Percentiles rank a stretch among this genome's conserved stretches.
phyloP scores from a whole-genome alignment of 1,140 invertebrate genomes.

The Glossosoma conforme region DNA sequence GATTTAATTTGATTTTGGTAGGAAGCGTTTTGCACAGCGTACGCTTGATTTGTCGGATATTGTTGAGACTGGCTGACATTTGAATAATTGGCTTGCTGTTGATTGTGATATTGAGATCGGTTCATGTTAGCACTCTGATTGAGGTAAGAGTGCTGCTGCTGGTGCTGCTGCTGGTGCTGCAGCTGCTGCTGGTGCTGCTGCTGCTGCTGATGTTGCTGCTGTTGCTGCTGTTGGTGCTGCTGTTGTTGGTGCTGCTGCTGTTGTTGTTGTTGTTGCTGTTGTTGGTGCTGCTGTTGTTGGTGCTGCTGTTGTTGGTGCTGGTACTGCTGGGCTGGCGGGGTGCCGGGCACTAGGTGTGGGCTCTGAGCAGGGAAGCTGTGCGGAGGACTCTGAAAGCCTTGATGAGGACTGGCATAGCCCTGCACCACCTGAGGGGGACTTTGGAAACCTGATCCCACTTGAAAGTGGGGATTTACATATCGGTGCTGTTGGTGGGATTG shows the following conservation, averaged over 20 bases:
- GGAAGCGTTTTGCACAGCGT: constrained; percentile 10
- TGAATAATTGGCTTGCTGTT: constrained; percentile 6
- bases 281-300: constrained; percentile 4
- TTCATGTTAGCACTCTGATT: constrained; percentile 5
- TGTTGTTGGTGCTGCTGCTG: constrained; percentile 3
- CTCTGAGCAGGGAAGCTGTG: constrained; percentile 30
- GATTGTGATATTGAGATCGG: constrained; percentile 8
- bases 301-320: background rate
- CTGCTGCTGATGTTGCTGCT: constrained; percentile 2
- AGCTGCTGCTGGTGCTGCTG: constrained; percentile 6
- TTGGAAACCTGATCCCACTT: constrained; percentile 42
- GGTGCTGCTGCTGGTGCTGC: background rate
- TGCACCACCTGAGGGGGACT: constrained; percentile 36
- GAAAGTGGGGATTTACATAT: constrained; percentile 10
- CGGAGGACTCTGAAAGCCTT: constrained; percentile 41
- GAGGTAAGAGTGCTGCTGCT: constrained; percentile 5
- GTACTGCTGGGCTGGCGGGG: constrained; percentile 33
- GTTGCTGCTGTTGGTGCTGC: constrained; percentile 2
- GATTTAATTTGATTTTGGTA: constrained; percentile 13
- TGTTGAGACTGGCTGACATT: constrained; percentile 17
- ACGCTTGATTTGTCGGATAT: constrained; percentile 17
- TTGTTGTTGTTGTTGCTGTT: constrained; percentile 1
- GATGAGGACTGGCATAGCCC: constrained; percentile 35
- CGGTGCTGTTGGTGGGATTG: constrained; percentile 1
- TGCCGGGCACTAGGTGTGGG: constrained; percentile 42